A percentile compares a stretch with the other conserved stretches of the same genome.
These are phyloP conservation scores for Drosophila borborema DNA, from an alignment of 2,888 invertebrate genomes.

Conservation along the genomic window DNA sequence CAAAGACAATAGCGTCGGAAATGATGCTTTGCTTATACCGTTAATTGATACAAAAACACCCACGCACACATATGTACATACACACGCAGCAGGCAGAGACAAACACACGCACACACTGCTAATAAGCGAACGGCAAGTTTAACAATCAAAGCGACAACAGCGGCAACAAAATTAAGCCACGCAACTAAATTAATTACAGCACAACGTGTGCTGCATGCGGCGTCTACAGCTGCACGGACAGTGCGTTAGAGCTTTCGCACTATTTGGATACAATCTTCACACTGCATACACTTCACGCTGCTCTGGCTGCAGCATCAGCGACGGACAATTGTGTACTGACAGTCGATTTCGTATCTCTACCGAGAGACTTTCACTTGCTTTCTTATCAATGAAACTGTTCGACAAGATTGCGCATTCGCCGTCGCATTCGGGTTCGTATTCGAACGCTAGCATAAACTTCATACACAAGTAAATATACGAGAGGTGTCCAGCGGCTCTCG, in stretches of 20 bases:
- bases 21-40: constrained; percentile 57
- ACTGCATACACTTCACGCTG: constrained; percentile 41
- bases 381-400: constrained; percentile 71
- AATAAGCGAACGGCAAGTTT: constrained; percentile 36
- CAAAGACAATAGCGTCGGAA: constrained; percentile 64
- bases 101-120: constrained; percentile 17
- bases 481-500: constrained; percentile 24
- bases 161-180: constrained; percentile 45
- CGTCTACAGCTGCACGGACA: constrained; percentile 38
- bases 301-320: constrained; percentile 37
- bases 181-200: constrained; percentile 58
- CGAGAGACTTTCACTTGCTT: constrained; percentile 59
- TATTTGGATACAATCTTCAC: constrained; percentile 46
- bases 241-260: constrained; percentile 42
- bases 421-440: constrained; percentile 44
- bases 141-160: constrained; percentile 46
- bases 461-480: not conserved
- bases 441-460: constrained; percentile 14
- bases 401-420: constrained; percentile 52
- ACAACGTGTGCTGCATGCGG: constrained; percentile 40
- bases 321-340: constrained; percentile 55
- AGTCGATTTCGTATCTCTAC: constrained; percentile 17
- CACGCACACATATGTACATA: constrained; percentile 5
- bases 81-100: constrained; percentile 8
- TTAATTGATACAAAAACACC: constrained; percentile 61